Base-by-base conservation (phyloP, 2,888 invertebrate genomes). In the Clistopyga incitator region DNA sequence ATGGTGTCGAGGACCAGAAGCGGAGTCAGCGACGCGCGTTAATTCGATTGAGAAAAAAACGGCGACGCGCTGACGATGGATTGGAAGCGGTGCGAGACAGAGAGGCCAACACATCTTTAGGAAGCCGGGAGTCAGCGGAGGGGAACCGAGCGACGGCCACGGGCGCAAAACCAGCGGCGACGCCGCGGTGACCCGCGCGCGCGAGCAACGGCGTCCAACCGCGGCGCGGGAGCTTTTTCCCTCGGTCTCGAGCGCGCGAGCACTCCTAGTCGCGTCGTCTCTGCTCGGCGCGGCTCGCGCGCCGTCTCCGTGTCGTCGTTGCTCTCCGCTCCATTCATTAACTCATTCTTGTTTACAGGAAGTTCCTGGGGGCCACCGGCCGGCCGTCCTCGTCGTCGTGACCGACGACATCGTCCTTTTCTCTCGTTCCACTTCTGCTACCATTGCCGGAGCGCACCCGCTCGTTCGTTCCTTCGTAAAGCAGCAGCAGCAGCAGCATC, bases 301-400 rank as follows among this genome's bases (percentile, higher is more conserved):
- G 54, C 52, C 70, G 61, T 38, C 67, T 61, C 47, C 54, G 56
- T 71, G 56, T 78, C 74, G 77, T 78, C 74, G 72, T 68, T 38
- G 38, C 20, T 38, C 86, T 84, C 78, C 79, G 83, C 86, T 88
- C 88, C 88, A 88, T 89, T 90, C 87, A 87, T 88, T 88, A 88
- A 88, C 88, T 89, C 87, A 90, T 89, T 90, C 88, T 88, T 88
- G 88, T 89, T 90, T 89, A 89, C 89, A 90, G 89, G 90, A 90
- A 89, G 88, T 86, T 86, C 87, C 86, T 88, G 82, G 84, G 82
- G 77, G 82, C 84, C 82, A 68, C 72, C 76, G 64, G 71, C 71
- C n/a, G 38, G 79, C 85, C 79, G 78, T 68, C 84, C 80, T 84
- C 84, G 85, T 83, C 79, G 83, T 82, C 81, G 42, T 68, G 72